phyloP scores from a whole-genome alignment of 2,113 vertebrate genomes.

The Oostethus manadensis region DNA sequence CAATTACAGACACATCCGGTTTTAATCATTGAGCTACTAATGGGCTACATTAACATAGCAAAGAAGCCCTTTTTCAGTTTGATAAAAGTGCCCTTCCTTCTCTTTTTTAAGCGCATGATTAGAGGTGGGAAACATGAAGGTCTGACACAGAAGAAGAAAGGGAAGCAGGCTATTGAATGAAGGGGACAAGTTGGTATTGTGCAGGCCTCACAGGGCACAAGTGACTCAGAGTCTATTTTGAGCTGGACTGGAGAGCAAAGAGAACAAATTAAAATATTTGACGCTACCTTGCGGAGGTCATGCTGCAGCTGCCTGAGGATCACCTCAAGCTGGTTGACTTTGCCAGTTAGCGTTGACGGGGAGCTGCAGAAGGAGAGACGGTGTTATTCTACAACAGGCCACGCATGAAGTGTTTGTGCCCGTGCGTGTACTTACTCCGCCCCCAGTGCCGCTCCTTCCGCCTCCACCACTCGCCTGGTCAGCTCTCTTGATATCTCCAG shows the following conservation, averaged over 20 bases:
- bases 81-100: constrained; percentile 51
- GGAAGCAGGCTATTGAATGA: constrained; percentile 63
- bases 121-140: constrained; percentile 34
- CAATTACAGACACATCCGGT: constrained; percentile 48
- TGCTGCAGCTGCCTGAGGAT: constrained; percentile 92
- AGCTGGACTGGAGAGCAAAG: constrained; percentile 13
- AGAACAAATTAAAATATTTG: background rate
- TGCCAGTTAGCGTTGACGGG: constrained; percentile 87
- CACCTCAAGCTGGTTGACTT: constrained; percentile 94
- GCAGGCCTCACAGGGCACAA: constrained; percentile 30
- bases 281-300: constrained; percentile 86
- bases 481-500: constrained; percentile 81
- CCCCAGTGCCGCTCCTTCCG: constrained; percentile 77
- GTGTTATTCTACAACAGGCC: background rate
- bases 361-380: constrained; percentile 27
- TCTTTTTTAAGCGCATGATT: constrained; percentile 43
- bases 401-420: constrained; percentile 1
- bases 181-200: constrained; percentile 50
- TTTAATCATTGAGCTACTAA: constrained; percentile 35
- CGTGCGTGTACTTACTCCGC: constrained; percentile 57
- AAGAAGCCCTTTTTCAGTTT: constrained; percentile 35
- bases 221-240: constrained; percentile 39
- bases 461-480: constrained; percentile 76
- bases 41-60: constrained; percentile 44
- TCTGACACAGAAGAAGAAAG: constrained; percentile 52